A percentile compares a stretch with the other conserved stretches of the same genome.
phyloP scores from a whole-genome alignment of 1,140 invertebrate genomes.

The Musca domestica region DNA sequence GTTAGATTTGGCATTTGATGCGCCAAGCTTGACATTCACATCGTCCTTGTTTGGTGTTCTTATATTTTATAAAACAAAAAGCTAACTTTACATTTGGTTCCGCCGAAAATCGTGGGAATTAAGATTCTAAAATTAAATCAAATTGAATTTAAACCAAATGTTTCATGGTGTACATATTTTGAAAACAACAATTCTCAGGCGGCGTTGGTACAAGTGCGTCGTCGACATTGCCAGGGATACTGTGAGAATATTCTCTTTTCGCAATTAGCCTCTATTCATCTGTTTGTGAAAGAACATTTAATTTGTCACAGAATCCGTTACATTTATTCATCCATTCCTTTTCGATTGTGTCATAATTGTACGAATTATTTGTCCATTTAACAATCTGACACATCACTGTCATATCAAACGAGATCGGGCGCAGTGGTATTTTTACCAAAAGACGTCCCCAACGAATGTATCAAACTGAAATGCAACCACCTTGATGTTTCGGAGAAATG shows the following conservation, averaged over 20 bases:
- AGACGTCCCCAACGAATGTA: no score
- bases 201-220: no score
- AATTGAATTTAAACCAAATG: constrained; percentile 24
- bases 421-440: no score
- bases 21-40: constrained; percentile 6
- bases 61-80: no score
- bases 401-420: constrained; percentile 41
- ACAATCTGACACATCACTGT: constrained; percentile 54
- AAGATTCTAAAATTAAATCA: constrained; percentile 7
- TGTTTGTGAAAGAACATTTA: no score
- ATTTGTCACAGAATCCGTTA: not conserved
- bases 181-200: not conserved
- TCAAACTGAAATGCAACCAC: no score
- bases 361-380: constrained; percentile 37
- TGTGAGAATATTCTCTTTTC: not conserved
- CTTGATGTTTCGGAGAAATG: constrained; percentile 26
- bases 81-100: not conserved
- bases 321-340: not conserved
- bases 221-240: no score
- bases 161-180: constrained; percentile 23
- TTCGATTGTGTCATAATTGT: not conserved
- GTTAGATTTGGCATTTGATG: constrained; percentile 13
- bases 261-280: constrained; percentile 1
- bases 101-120: constrained; percentile 20
- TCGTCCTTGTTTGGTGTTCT: no score